Evolutionary conservation across 1,140 invertebrate genomes (phyloP), one percentile per base, ranked within the genome.

Genomic region (Brachionus sp.): DNA sequence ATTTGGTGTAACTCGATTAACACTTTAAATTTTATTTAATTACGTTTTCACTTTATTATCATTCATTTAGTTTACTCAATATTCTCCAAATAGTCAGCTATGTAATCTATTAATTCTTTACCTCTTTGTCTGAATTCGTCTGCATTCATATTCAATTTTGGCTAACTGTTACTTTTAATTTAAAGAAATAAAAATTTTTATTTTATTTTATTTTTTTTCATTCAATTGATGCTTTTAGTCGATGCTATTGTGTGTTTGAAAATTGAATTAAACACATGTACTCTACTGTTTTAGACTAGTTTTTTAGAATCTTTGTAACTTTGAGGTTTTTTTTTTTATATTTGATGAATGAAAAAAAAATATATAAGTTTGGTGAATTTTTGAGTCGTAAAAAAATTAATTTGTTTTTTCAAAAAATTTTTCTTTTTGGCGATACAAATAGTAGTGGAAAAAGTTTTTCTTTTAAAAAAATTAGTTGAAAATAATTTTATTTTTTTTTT

Each of bases 101-200:
- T 98, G 88, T 97, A 99, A 86, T 99, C 97, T 23, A 99, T 93
- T 95, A 98, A 97, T 89, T 98, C 94, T 88, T 94, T 94, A 12
- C 96, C 96, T 57, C 93, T 91, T 84, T 92, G 90, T 37, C 95
- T 92, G 90, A 98, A 98, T 88, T 97, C 95, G 66, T 93, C 90
- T 53, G 93, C 92, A 87, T 97, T 93, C 95, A 98, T 97, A 12
- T 75, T 75, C 19, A 6, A 16, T 25, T 23, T 44, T 44, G n/a
- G 2, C 1, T 39, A 70, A 39, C 33, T 1, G 7, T 39, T 70
- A n/a, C 6, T 37, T 37, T 39, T 70, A 13, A 25, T 25, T 64
- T 29, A 19, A 19, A 29, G 0, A 64, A 64, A 64, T 16, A 4
- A 64, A 29, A n/a, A 57, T 7, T 9, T 57, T n/a, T n/a, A n/a